Percentiles rank a stretch among this genome's conserved stretches.
Evolutionary conservation across 2,888 invertebrate species (phyloP).

Genomic region (Anodontia alba): DNA sequence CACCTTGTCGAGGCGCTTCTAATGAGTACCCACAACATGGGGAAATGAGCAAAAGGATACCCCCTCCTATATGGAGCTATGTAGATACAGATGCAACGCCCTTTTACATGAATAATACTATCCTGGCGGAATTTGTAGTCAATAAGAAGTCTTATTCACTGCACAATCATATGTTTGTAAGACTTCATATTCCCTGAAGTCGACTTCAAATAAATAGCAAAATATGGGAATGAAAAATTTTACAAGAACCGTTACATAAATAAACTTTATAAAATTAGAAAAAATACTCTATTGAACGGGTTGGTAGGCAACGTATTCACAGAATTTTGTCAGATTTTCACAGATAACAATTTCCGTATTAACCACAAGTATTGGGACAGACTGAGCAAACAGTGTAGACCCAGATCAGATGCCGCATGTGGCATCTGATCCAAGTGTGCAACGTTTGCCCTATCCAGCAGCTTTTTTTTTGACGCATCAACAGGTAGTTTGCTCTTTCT

Average conservation of each 20-base stretch:
- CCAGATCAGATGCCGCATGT: too few relatives aligned
- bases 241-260: constrained; percentile 42
- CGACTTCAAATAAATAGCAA: constrained; percentile 46
- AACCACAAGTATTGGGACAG: too few relatives aligned
- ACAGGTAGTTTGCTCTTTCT: too few relatives aligned
- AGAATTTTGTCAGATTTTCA: background rate
- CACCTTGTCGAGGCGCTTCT: too few relatives aligned
- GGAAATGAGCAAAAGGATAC: too few relatives aligned
- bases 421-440: too few relatives aligned
- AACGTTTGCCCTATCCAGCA: too few relatives aligned
- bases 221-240: constrained; percentile 48
- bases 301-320: constrained; percentile 15
- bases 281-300: constrained; percentile 16
- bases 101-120: background rate
- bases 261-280: constrained; percentile 48
- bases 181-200: constrained; percentile 36
- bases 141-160: constrained; percentile 15
- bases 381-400: too few relatives aligned
- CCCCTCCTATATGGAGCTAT: too few relatives aligned
- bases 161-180: background rate
- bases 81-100: too few relatives aligned
- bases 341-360: background rate
- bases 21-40: too few relatives aligned
- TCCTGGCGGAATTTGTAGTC: constrained; percentile 16
- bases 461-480: too few relatives aligned